Evolutionary conservation across 2,797 vertebrate species (phyloP).

Genomic region (Peromyscus melanophrys): DNA sequence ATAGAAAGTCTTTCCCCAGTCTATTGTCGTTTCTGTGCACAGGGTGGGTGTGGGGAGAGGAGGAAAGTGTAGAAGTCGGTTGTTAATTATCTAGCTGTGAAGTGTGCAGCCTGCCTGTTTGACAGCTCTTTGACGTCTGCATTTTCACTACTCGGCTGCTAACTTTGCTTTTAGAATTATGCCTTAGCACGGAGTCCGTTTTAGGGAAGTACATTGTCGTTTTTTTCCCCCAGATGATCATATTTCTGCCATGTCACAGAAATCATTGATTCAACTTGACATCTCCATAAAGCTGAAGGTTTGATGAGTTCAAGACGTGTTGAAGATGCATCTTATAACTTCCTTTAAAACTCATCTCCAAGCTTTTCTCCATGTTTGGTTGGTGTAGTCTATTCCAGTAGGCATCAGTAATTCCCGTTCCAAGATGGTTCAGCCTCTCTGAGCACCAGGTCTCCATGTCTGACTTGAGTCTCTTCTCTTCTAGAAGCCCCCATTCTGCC

Average conservation of each 20-base stretch:
- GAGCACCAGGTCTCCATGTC: background rate
- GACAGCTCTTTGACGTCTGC: background rate
- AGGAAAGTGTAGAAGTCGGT: background rate
- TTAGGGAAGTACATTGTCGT: background rate
- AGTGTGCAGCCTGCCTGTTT: background rate
- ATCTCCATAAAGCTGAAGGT: conserved; percentile 22
- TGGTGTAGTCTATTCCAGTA: background rate
- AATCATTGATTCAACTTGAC: conserved; percentile 22
- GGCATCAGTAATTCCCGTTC: background rate
- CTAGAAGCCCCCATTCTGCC: background rate
- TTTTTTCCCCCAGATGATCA: background rate
- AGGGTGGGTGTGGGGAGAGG: background rate
- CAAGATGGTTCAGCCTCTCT: background rate
- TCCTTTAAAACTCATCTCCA: background rate
- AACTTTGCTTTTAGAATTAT: conserved; percentile 28
- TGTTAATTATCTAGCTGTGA: background rate
- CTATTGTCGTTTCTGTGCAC: background rate
- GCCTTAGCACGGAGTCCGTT: background rate
- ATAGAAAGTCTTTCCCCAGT: background rate
- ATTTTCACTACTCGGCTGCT: conserved; percentile 20
- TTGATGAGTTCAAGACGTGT: conserved; percentile 15
- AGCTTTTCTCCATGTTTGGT: background rate
- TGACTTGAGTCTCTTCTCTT: background rate
- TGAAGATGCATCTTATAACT: background rate
- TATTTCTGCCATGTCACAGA: conserved; percentile 37